phyloP scores from a whole-genome alignment of 2,888 invertebrate genomes.

The Eubasilissa splendida region DNA sequence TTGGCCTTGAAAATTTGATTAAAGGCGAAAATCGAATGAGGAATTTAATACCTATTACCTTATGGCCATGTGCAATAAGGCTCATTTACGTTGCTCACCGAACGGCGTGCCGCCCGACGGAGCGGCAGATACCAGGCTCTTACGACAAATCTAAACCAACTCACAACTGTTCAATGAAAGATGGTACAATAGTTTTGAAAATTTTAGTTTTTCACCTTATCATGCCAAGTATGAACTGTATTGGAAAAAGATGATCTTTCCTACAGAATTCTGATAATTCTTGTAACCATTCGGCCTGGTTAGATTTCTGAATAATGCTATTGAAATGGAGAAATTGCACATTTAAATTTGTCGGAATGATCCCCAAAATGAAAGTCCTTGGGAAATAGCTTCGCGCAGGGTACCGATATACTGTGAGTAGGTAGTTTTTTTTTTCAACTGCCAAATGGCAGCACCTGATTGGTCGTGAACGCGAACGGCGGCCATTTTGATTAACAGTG shows the following conservation, averaged over 20 bases:
- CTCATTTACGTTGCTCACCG: conserved; percentile 36
- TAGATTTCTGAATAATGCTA: not conserved
- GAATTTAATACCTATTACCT: conserved; percentile 45
- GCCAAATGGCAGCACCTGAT: conserved; percentile 62
- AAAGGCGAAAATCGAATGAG: conserved; percentile 50
- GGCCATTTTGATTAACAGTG: conserved; percentile 79
- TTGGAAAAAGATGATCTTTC: no score
- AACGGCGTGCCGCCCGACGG: conserved; percentile 39
- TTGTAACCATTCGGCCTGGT: no score
- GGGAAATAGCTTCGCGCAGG: conserved; percentile 63
- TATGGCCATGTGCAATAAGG: conserved; percentile 47
- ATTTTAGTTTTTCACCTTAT: conserved; percentile 39
- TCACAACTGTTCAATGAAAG: conserved; percentile 42
- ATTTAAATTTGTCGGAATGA: conserved; percentile 51
- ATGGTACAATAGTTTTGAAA: conserved; percentile 46
- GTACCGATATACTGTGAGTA: conserved; percentile 65
- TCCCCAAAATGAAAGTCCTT: conserved; percentile 64
- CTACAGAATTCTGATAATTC: not conserved
- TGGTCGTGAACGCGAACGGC: conserved; percentile 66
- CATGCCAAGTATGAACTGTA: no score
- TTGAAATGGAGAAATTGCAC: conserved; percentile 7
- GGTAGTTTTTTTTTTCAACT: conserved; percentile 63
- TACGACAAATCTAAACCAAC: conserved; percentile 52
- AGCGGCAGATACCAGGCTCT: conserved; percentile 47
- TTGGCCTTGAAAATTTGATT: conserved; percentile 52